A percentile compares a stretch with the other conserved stretches of the same genome.
These are phyloP conservation scores for Gadus macrocephalus DNA, from an alignment of 2,113 vertebrate genomes.

Conservation along the genomic window DNA sequence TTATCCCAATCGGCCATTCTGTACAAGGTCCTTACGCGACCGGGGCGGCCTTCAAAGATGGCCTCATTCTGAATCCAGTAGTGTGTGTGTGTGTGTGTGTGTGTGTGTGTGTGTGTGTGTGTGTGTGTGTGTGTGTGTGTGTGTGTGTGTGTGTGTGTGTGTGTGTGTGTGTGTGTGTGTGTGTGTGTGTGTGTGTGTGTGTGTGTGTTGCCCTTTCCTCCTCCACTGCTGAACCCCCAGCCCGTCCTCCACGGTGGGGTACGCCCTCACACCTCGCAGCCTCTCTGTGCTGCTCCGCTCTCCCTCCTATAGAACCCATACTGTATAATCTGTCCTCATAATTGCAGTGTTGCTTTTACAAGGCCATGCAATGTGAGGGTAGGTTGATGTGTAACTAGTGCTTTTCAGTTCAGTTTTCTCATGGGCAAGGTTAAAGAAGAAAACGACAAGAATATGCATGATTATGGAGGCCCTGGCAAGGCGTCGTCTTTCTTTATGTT, in stretches of 20 bases:
- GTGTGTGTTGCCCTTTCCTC: neutral
- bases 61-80: too few relatives aligned
- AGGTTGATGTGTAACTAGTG: neutral
- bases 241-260: too few relatives aligned
- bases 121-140: neutral
- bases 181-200: neutral
- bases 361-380: constrained; percentile 8
- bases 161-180: neutral
- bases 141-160: constrained; percentile 1
- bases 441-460: constrained; percentile 23
- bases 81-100: neutral
- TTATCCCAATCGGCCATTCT: too few relatives aligned
- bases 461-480: constrained; percentile 27
- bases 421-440: constrained; percentile 22
- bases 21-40: too few relatives aligned
- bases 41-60: too few relatives aligned
- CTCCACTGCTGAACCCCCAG: too few relatives aligned
- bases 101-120: neutral
- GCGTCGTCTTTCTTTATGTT: too few relatives aligned
- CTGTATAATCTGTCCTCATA: constrained; percentile 33
- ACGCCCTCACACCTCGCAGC: neutral
- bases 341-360: constrained; percentile 25
- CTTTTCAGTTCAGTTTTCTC: constrained; percentile 15
- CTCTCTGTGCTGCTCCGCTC: constrained; percentile 7
- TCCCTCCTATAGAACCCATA: constrained; percentile 15